These are phyloP conservation scores for Synanthedon vespiformis DNA, from an alignment of 2,888 invertebrate genomes.

Conservation along the genomic window DNA sequence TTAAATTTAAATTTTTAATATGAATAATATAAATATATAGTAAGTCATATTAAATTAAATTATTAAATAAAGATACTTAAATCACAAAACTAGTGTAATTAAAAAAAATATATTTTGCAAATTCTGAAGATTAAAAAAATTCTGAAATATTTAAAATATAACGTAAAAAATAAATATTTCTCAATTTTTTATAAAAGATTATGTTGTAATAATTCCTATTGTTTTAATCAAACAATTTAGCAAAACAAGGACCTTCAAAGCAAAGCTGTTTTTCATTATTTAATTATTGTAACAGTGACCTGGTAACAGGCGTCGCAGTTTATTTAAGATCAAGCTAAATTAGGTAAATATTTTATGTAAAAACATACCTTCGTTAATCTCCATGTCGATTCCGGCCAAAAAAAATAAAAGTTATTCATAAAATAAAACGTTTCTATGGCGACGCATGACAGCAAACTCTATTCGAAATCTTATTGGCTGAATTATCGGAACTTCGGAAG, in stretches of 20 bases:
- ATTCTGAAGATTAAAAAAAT: too few species aligned
- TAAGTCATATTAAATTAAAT: too few species aligned
- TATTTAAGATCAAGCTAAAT: conserved; percentile 1
- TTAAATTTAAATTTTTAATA: too few species aligned
- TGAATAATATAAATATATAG: too few species aligned
- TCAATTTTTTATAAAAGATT: too few species aligned
- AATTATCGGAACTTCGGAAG: neutral
- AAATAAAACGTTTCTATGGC: conserved; percentile 66
- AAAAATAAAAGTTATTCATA: conserved; percentile 51
- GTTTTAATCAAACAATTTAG: too few species aligned
- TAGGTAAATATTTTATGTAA: conserved; percentile 8
- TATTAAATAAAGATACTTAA: too few species aligned
- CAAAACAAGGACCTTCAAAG: conserved; percentile 17
- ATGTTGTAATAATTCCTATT: too few species aligned
- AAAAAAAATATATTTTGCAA: too few species aligned
- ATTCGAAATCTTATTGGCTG: conserved; percentile 36
- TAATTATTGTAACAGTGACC: conserved; percentile 13
- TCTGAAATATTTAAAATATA: too few species aligned
- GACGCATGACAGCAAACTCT: conserved; percentile 64
- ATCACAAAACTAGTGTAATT: too few species aligned
- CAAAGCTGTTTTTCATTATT: conserved; percentile 21
- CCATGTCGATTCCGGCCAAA: conserved; percentile 62
- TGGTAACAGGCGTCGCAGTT: neutral
- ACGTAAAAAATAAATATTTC: too few species aligned
- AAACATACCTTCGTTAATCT: conserved; percentile 57